A percentile compares a stretch with the other conserved stretches of the same genome.
These are phyloP conservation scores for Tryphoninae sp. DNA, from an alignment of 2,888 invertebrate genomes.

Conservation along the genomic window DNA sequence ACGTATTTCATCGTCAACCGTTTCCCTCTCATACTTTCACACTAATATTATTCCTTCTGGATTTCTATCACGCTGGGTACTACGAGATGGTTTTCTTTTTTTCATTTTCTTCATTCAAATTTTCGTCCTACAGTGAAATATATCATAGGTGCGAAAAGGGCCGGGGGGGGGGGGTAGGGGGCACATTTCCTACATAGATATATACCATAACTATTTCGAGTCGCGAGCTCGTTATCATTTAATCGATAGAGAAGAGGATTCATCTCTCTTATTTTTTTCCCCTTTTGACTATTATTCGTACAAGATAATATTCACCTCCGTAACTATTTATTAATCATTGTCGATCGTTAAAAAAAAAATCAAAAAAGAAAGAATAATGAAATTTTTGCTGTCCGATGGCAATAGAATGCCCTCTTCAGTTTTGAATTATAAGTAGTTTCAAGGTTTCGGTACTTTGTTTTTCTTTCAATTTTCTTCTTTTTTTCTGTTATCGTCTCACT, in stretches of 20 bases:
- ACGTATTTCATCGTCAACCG: slow-evolving; percentile 12
- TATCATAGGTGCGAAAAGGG: slow-evolving; percentile 52
- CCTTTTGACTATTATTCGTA: slow-evolving; percentile 38
- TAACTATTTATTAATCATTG: slow-evolving; percentile 72
- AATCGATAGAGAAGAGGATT: slow-evolving; percentile 42
- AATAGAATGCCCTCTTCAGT: slow-evolving; percentile 44
- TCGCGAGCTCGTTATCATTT: slow-evolving; percentile 51
- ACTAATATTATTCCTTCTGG: slow-evolving; percentile 45
- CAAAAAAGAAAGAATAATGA: slow-evolving; percentile 49
- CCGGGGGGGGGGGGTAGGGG: neutral
- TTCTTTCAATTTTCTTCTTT: slow-evolving; percentile 18
- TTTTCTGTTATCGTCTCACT: slow-evolving; percentile 58
- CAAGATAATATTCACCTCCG: slow-evolving; percentile 49
- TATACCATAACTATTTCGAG: slow-evolving; percentile 60
- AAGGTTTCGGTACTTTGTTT: slow-evolving; percentile 47
- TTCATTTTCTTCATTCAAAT: slow-evolving; percentile 13
- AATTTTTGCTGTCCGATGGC: slow-evolving; percentile 18
- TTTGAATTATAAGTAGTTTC: slow-evolving; percentile 49
- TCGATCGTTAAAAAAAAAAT: slow-evolving; percentile 68
- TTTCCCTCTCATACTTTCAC: slow-evolving; percentile 26
- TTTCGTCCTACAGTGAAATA: neutral
- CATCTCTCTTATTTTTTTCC: slow-evolving; percentile 15
- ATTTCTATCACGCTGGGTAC: slow-evolving; percentile 45
- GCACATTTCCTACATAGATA: slow-evolving; percentile 62
- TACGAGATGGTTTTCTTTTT: slow-evolving; percentile 36